These are phyloP conservation scores for Theocolax elegans DNA, from an alignment of 1,140 invertebrate genomes.

Conservation along the genomic window DNA sequence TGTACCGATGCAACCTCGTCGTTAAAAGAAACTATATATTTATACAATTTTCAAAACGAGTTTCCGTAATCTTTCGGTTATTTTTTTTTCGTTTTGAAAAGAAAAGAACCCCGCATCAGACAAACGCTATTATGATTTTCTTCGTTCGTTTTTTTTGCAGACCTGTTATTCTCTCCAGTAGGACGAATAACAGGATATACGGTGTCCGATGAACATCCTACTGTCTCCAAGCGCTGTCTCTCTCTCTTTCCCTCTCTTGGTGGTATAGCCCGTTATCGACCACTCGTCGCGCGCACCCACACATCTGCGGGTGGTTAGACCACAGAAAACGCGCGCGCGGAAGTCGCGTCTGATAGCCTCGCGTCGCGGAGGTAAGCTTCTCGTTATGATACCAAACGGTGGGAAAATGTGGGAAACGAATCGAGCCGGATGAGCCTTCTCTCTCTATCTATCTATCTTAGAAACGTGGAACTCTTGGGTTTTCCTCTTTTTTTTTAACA, in stretches of 20 bases:
- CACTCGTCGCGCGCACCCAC: conserved; percentile 39
- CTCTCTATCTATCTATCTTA: too few relatives aligned
- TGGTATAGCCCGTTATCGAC: conserved; percentile 52
- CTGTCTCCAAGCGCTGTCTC: conserved; percentile 44
- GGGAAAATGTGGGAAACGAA: too few relatives aligned
- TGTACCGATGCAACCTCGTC: too few relatives aligned
- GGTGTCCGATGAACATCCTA: conserved; percentile 64
- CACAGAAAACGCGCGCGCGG: conserved; percentile 17
- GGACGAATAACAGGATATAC: conserved; percentile 68
- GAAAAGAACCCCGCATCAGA: too few relatives aligned
- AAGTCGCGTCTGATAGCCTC: conserved; percentile 31
- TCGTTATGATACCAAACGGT: too few relatives aligned
- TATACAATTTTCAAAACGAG: too few relatives aligned
- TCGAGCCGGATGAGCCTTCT: not conserved
- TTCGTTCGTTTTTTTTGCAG: conserved; percentile 32
- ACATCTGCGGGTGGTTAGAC: not conserved
- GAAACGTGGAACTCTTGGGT: too few relatives aligned
- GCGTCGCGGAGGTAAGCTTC: too few relatives aligned
- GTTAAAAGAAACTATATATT: too few relatives aligned
- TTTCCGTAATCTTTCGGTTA: not conserved
- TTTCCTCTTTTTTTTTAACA: not conserved
- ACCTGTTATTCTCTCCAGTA: conserved; percentile 55
- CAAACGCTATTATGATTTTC: conserved; percentile 62
- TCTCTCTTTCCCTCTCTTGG: not conserved
- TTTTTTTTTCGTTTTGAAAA: not conserved